Percentiles rank a stretch among this genome's conserved stretches.
Conservation (phyloP, 2,888 invertebrate species). For the Agonum fuliginosum region DNA sequence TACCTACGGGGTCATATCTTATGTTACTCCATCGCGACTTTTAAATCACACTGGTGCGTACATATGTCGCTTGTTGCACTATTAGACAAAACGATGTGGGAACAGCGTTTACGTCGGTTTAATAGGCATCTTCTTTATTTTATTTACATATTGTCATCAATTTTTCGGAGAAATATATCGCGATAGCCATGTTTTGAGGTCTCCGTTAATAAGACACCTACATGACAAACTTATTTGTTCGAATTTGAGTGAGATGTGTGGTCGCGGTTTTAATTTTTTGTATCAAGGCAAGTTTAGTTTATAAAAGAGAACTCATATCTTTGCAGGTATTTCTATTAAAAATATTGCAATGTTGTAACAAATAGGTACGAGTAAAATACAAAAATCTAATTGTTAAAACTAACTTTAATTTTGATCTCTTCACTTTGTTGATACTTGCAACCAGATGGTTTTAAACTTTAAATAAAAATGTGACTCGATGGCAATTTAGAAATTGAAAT, state of each 20-base stretch:
- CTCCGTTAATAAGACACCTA: constrained; percentile 43
- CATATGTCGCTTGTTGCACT: constrained; percentile 33
- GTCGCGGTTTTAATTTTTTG: constrained; percentile 2
- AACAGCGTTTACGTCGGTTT: constrained; percentile 49
- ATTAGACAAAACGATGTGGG: constrained; percentile 55
- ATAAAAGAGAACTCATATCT: no score
- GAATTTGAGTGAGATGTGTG: constrained; percentile 25
- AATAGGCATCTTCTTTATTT: constrained; percentile 54
- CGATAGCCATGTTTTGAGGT: constrained; percentile 42
- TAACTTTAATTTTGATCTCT: no score
- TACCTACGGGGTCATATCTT: constrained; percentile 33
- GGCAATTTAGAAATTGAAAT: no score
- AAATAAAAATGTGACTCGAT: no score
- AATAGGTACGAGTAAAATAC: no score
- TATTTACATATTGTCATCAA: constrained; percentile 56
- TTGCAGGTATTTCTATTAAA: no score
- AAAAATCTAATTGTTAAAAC: no score
- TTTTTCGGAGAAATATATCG: constrained; percentile 44
- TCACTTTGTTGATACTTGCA: no score
- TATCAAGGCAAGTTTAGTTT: no score
- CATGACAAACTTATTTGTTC: constrained; percentile 8
- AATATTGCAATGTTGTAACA: no score
- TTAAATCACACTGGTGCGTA: constrained; percentile 15
- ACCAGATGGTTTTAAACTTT: no score
- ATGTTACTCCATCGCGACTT: constrained; percentile 1